phyloP scores from a whole-genome alignment of 1,140 invertebrate genomes.

The Diachasmimorpha longicaudata region DNA sequence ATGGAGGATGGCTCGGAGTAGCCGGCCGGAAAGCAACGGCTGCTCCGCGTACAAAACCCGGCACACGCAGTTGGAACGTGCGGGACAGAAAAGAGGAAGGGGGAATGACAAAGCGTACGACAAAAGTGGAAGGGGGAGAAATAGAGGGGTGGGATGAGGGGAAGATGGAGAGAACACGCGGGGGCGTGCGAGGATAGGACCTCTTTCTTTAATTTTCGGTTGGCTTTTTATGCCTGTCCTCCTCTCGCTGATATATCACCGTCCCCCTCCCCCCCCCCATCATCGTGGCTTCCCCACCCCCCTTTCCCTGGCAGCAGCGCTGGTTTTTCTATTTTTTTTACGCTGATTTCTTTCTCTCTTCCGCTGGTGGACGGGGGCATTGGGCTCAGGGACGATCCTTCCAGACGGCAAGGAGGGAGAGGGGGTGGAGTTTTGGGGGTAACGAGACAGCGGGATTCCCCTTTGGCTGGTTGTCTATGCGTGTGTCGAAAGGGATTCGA shows the following conservation, averaged over 20 bases:
- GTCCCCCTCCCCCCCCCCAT: too few relatives aligned
- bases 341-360: not conserved
- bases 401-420: constrained; percentile 38
- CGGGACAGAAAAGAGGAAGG: constrained; percentile 25
- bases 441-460: constrained; percentile 13
- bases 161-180: constrained; percentile 25
- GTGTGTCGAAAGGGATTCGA: not conserved
- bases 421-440: not conserved
- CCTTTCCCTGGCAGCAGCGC: too few relatives aligned
- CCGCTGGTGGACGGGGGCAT: not conserved
- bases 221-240: constrained; percentile 23
- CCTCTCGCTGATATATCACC: constrained; percentile 19
- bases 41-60: constrained; percentile 32
- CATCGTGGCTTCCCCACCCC: too few relatives aligned
- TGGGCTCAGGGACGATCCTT: constrained; percentile 44
- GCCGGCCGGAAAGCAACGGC: constrained; percentile 49
- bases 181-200: constrained; percentile 29
- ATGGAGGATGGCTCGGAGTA: constrained; percentile 47
- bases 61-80: constrained; percentile 29
- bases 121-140: constrained; percentile 9
- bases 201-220: constrained; percentile 20
- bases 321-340: constrained; percentile 6
- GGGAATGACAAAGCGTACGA: constrained; percentile 18
- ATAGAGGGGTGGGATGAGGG: constrained; percentile 24
- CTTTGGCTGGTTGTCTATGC: not conserved